Base-by-base conservation (phyloP, 2,888 invertebrate species). In the Lasioglossum leucozonium region DNA sequence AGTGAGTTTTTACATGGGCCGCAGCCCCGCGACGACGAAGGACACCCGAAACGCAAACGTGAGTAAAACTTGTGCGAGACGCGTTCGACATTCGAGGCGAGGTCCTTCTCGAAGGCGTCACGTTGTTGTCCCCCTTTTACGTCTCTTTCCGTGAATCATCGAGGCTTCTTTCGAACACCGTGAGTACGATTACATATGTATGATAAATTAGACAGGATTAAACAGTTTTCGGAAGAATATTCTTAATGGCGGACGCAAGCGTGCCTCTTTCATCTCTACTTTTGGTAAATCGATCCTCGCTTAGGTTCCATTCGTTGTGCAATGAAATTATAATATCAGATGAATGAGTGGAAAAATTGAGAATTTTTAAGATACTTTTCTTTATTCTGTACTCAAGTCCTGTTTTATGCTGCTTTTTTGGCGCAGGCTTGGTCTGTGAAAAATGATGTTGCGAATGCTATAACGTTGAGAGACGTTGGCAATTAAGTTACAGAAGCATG, bases 61-160 rank as follows among this genome's bases (percentile, higher is more conserved):
- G 79, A 84, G 84, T 84, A 84, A 18, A 44, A 47, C n/a, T 62
- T 62, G 26, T 16, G 13, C 51, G 10, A 51, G 51, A 51, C 26
- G 26, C 30, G 62, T 62, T 30, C 62, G 62, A 62, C 62, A 62
- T 62, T 62, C 62, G 26, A 62, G 62, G 62, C 62, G 62, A 62
- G 62, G 6, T 62, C 13, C 62, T 62, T 16, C 26, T 16, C 26
- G 26, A 51, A 30, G 30, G 62, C 62, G 16, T 30, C 62, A 62
- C 62, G 62, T 16, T 44, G 34, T 51, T 22, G 26, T n/a, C 30
- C 30, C 62, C 13, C 30, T 62, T 58, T 62, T 30, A 16, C 30
- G 62, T 26, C 30, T 62, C 62, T 62, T 30, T 30, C 16, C 16
- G 16, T 6, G 62, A 30, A 62, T 62, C 62, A 0, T 6, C 62